phyloP scores from a whole-genome alignment of 2,797 vertebrate genomes.

The Dendrocincla fuliginosa region DNA sequence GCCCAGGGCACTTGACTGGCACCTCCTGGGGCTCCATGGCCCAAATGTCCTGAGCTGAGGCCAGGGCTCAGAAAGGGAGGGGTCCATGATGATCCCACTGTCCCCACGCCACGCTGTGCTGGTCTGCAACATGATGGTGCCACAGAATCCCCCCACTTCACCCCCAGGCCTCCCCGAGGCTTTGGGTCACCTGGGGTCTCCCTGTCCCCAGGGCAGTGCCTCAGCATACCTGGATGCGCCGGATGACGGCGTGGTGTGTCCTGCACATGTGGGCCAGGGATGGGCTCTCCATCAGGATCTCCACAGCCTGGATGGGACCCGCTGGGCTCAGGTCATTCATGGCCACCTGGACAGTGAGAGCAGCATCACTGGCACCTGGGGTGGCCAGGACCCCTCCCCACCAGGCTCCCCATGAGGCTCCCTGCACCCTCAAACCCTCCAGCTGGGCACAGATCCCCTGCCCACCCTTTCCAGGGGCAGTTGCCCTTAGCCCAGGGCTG shows the following conservation, averaged over 20 bases:
- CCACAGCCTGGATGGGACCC: slow-evolving; percentile 74
- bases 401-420: not conserved
- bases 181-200: not conserved
- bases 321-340: slow-evolving; percentile 64
- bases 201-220: rapidly evolving
- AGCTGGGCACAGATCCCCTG: not conserved
- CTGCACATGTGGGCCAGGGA: slow-evolving; percentile 84
- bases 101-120: not conserved
- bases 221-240: slow-evolving; percentile 71
- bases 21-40: rapidly evolving
- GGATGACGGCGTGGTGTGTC: slow-evolving; percentile 84
- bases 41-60: not conserved
- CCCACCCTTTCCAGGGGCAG: not conserved
- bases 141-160: not conserved
- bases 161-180: rapidly evolving
- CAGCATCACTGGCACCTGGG: not conserved
- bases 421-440: not conserved
- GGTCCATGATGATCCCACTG: rapidly evolving
- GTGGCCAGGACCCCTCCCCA: not conserved
- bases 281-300: slow-evolving; percentile 85
- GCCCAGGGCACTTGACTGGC: not conserved
- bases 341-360: slow-evolving; percentile 73
- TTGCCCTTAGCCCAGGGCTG: rapidly evolving
- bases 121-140: not conserved
- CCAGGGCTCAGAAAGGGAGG: rapidly evolving